phyloP scores from a whole-genome alignment of 2,113 vertebrate genomes.

The Carassius auratus region DNA sequence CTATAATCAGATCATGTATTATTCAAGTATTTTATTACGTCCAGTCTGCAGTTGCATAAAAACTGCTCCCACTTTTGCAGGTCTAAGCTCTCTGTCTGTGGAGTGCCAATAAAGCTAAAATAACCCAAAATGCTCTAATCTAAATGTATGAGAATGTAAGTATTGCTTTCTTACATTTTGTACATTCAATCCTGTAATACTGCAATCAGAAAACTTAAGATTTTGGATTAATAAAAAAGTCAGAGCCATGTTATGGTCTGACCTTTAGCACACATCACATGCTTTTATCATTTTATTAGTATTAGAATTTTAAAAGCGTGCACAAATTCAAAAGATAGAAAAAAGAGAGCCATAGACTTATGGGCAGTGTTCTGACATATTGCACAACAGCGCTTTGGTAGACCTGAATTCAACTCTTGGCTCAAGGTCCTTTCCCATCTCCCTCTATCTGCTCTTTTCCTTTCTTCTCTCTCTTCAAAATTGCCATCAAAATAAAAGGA shows the following conservation, averaged over 20 bases:
- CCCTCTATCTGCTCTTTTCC: neutral
- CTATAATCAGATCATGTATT: slow-evolving; percentile 79
- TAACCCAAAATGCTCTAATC: neutral
- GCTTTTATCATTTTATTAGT: neutral
- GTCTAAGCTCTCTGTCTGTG: slow-evolving; percentile 46
- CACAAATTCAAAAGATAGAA: neutral
- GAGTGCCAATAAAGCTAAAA: slow-evolving; percentile 44
- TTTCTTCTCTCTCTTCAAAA: neutral
- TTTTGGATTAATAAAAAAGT: neutral
- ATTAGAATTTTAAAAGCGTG: neutral
- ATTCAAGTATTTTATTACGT: slow-evolving; percentile 74
- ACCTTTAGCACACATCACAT: neutral
- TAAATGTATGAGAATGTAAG: too few relatives aligned
- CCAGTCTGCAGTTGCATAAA: slow-evolving; percentile 61
- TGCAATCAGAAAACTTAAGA: neutral
- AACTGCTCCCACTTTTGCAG: slow-evolving; percentile 57
- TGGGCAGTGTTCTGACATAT: neutral
- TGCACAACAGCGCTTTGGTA: neutral
- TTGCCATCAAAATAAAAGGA: neutral
- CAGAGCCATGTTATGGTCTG: neutral
- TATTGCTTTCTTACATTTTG: neutral
- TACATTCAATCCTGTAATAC: neutral
- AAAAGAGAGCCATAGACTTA: neutral
- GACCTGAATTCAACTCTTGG: neutral
- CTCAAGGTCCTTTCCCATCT: neutral